Evolutionary conservation across 2,797 vertebrate genomes (phyloP).

Genomic region (Tarsius wallacei): DNA sequence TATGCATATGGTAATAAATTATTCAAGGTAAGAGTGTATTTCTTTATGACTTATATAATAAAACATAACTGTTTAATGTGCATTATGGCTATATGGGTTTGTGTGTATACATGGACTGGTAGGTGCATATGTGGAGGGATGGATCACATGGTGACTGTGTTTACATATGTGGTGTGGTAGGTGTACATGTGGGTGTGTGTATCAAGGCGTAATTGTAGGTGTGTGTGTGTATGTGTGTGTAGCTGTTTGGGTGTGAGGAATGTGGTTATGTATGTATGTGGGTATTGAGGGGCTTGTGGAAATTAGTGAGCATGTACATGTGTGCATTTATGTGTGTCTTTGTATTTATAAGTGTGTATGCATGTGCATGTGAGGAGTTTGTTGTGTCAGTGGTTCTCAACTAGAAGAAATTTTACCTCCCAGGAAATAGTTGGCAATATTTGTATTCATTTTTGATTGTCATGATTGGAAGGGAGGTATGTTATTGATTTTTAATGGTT

Average conservation of each 20-base stretch:
- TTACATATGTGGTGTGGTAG: background rate
- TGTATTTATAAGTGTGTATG: background rate
- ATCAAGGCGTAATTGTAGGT: background rate
- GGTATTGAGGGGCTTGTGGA: background rate
- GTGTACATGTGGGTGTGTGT: background rate
- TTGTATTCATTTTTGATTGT: background rate
- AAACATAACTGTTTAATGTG: background rate
- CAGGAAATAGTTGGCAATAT: background rate
- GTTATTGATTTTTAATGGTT: background rate
- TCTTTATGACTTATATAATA: background rate
- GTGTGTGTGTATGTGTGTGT: background rate
- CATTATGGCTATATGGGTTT: background rate
- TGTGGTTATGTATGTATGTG: background rate
- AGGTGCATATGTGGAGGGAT: background rate
- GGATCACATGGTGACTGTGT: too few species aligned
- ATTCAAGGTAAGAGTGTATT: background rate
- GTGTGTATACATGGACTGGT: background rate
- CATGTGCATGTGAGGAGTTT: background rate
- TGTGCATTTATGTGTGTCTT: background rate
- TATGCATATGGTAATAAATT: background rate
- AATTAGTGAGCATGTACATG: background rate
- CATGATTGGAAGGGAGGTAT: background rate
- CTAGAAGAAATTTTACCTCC: background rate
- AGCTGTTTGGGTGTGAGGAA: background rate
- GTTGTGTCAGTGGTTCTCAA: background rate